Conservation (phyloP, 2,797 vertebrate species). For the Coccyzus lansbergi region DNA sequence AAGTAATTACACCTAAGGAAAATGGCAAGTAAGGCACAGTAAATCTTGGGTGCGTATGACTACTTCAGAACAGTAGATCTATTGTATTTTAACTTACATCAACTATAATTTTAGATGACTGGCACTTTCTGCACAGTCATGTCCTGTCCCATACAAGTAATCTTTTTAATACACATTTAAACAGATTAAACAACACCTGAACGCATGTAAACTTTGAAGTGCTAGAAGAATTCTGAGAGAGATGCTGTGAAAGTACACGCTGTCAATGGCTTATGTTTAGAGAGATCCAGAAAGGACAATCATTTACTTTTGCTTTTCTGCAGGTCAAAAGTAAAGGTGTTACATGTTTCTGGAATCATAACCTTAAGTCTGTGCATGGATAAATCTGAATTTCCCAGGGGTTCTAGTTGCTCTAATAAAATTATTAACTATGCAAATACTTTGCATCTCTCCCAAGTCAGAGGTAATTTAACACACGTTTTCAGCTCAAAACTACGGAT, state of each 20-base stretch:
- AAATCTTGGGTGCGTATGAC: background rate
- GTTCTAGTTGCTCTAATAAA: background rate
- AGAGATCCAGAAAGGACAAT: background rate
- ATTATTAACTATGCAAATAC: background rate
- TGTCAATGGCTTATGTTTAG: background rate
- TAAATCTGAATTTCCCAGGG: background rate
- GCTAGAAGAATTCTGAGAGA: background rate
- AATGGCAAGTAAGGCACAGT: background rate
- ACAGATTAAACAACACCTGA: background rate
- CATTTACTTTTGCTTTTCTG: background rate
- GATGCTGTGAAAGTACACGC: background rate
- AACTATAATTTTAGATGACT: background rate
- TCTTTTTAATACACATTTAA: background rate
- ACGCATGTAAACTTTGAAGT: background rate
- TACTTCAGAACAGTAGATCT: background rate
- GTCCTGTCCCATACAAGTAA: background rate
- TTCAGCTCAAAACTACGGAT: background rate
- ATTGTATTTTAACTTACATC: background rate
- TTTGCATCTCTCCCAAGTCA: background rate
- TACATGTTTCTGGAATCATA: background rate
- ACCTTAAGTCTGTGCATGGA: background rate
- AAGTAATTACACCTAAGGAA: background rate
- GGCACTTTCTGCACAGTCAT: background rate
- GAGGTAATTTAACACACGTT: background rate
- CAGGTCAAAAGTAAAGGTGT: background rate